Percentiles rank a stretch among this genome's conserved stretches.
phyloP scores from a whole-genome alignment of 2,888 invertebrate species.

The Lathronympha strigana region DNA sequence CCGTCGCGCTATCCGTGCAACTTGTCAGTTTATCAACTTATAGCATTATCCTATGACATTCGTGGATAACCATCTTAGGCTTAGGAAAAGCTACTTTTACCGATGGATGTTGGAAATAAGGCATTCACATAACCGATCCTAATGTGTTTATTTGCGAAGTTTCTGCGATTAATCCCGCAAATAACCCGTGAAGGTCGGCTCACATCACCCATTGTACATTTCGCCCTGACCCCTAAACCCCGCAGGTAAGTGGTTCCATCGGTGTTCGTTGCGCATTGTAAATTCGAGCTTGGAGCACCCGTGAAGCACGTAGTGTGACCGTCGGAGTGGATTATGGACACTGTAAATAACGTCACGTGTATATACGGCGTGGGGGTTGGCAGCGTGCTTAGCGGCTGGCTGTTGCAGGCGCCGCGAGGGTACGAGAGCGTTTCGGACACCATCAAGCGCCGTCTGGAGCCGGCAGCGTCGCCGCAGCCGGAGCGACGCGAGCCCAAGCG shows the following conservation, averaged over 20 bases:
- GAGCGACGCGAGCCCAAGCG: constrained; percentile 70
- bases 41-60: no score
- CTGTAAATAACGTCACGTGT: constrained; percentile 35
- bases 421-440: constrained; percentile 83
- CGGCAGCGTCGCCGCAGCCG: constrained; percentile 62
- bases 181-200: constrained; percentile 5
- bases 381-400: constrained; percentile 21
- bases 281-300: constrained; percentile 33
- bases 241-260: constrained; percentile 36
- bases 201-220: constrained; percentile 31
- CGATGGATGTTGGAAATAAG: constrained; percentile 21
- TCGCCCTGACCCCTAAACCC: constrained; percentile 4
- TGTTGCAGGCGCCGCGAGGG: constrained; percentile 31
- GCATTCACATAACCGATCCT: constrained; percentile 19
- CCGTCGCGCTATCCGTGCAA: no score
- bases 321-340: constrained; percentile 47
- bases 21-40: no score
- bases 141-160: neutral
- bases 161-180: neutral
- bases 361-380: neutral
- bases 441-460: constrained; percentile 84
- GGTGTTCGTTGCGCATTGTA: constrained; percentile 26
- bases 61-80: no score
- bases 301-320: neutral
- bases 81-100: no score